phyloP scores from a whole-genome alignment of 2,888 invertebrate genomes.

The Hedychridium roseum region DNA sequence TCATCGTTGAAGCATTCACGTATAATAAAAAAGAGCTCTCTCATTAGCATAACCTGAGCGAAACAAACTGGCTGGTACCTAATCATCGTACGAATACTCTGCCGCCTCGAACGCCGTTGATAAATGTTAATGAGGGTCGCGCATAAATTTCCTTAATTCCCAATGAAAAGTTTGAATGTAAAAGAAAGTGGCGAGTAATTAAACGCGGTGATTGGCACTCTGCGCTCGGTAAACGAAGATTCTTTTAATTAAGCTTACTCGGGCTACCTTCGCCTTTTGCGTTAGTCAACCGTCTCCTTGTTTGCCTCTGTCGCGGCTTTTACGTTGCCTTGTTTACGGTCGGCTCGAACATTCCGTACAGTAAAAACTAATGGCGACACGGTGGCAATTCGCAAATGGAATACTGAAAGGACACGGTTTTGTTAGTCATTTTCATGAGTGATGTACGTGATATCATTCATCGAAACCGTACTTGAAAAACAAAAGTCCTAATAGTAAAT shows the following conservation, averaged over 20 bases:
- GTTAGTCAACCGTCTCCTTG: not conserved
- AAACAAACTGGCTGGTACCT: conserved; percentile 24
- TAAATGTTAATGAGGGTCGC: conserved; percentile 47
- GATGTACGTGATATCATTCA: too few relatives aligned
- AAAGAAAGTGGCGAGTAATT: conserved; percentile 50
- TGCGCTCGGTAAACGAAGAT: conserved; percentile 31
- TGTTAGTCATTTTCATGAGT: too few relatives aligned
- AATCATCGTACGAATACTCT: conserved; percentile 22
- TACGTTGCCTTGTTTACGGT: too few relatives aligned
- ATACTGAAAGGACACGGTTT: too few relatives aligned
- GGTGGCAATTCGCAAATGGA: too few relatives aligned
- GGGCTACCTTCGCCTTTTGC: conserved; percentile 13
- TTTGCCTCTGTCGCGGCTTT: too few relatives aligned
- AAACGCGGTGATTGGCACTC: conserved; percentile 42
- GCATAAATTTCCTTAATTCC: conserved; percentile 43
- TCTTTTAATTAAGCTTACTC: conserved; percentile 37
- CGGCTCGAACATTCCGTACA: too few relatives aligned
- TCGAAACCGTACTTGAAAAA: too few relatives aligned
- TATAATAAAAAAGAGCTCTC: conserved; percentile 14
- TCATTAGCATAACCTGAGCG: conserved; percentile 28
- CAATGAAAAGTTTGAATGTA: conserved; percentile 46
- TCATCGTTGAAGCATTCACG: conserved; percentile 3
- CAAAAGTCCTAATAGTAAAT: too few relatives aligned
- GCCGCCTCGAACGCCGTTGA: conserved; percentile 30
- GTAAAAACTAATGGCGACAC: too few relatives aligned